A percentile compares a stretch with the other conserved stretches of the same genome.
These are phyloP conservation scores for Leptodactylus fuscus DNA, from an alignment of 2,113 vertebrate genomes.

Conservation along the genomic window DNA sequence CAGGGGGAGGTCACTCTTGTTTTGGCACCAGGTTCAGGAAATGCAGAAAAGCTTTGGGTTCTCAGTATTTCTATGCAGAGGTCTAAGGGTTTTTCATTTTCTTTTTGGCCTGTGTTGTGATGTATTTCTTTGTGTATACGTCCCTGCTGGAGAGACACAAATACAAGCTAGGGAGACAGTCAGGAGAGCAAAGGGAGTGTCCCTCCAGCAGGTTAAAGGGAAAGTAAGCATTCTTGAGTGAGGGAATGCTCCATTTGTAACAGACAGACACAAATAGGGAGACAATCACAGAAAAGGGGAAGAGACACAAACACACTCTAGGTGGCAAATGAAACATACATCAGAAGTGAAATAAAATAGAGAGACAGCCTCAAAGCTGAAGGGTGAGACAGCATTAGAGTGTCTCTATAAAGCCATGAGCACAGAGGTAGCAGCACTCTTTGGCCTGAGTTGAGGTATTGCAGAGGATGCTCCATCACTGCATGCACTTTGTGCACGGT, in stretches of 20 bases:
- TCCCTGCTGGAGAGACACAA: constrained; percentile 53
- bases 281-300: constrained; percentile 37
- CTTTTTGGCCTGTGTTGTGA: constrained; percentile 58
- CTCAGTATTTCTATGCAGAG: constrained; percentile 54
- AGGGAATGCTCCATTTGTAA: constrained; percentile 48
- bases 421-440: constrained; percentile 78
- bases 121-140: constrained; percentile 48
- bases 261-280: constrained; percentile 38
- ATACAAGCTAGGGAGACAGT: constrained; percentile 34
- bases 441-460: constrained; percentile 76
- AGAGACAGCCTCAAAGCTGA: constrained; percentile 50
- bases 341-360: constrained; percentile 23
- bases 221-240: constrained; percentile 46
- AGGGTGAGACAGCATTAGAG: constrained; percentile 39
- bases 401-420: constrained; percentile 72
- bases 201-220: constrained; percentile 41
- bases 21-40: constrained; percentile 58
- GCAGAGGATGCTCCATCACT: constrained; percentile 73
- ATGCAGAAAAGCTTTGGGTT: constrained; percentile 60
- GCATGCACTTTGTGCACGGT: constrained; percentile 68
- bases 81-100: constrained; percentile 56
- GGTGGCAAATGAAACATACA: constrained; percentile 36
- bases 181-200: constrained; percentile 6
- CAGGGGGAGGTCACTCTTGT: constrained; percentile 45
- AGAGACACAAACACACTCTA: constrained; percentile 13